A percentile compares a stretch with the other conserved stretches of the same genome.
Conservation (phyloP, 2,888 invertebrate genomes). For the Pandemis cinnamomeana region DNA sequence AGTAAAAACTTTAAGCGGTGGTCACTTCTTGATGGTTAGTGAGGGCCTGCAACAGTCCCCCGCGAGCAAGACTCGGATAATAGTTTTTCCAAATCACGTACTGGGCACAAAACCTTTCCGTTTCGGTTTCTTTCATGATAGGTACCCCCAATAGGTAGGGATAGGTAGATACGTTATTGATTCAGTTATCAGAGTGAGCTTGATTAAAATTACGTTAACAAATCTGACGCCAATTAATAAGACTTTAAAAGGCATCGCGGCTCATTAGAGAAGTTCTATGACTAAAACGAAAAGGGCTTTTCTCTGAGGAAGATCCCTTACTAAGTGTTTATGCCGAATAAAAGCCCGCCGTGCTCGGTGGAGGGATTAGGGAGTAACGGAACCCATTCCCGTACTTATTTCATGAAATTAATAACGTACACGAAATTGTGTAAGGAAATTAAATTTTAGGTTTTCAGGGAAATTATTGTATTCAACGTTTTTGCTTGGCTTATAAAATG, state of each 20-base stretch:
- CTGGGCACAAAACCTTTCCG: no score
- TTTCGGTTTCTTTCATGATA: no score
- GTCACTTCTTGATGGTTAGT: no score
- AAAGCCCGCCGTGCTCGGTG: neutral
- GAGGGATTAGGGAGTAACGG: neutral
- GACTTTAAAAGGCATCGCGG: slow-evolving; percentile 9
- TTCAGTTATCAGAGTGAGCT: no score
- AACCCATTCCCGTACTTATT: slow-evolving; percentile 1
- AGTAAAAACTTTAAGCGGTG: no score
- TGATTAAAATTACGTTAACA: neutral
- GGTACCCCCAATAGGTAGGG: no score
- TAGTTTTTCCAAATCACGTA: no score
- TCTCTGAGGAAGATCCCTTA: slow-evolving; percentile 7
- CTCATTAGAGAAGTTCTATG: slow-evolving; percentile 10
- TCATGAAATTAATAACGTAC: neutral
- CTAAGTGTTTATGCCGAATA: slow-evolving; percentile 10
- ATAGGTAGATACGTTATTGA: no score
- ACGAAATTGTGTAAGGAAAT: neutral
- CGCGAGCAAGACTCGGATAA: no score
- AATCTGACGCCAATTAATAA: slow-evolving; percentile 5
- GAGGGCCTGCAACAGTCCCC: no score
- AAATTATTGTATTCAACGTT: no score
- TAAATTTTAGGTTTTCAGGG: neutral
- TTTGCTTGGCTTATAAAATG: no score
- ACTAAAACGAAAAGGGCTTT: slow-evolving; percentile 8